Base-by-base conservation (phyloP, 2,797 vertebrate genomes). In the Leptodactylus fallax region DNA sequence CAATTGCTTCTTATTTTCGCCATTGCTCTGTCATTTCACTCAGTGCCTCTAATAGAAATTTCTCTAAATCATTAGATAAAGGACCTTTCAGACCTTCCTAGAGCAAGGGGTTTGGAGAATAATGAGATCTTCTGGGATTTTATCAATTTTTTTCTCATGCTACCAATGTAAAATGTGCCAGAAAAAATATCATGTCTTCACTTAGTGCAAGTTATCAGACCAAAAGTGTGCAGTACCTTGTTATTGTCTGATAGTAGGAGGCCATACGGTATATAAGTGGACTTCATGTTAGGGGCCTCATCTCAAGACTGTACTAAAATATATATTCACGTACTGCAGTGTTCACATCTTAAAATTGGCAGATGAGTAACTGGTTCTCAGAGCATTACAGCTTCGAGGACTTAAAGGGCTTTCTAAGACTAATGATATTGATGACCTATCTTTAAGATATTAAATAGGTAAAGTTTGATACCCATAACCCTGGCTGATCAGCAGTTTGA, bases 91-190 rank as follows among this genome's bases (percentile, higher is more conserved):
- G 96, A 95, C 95, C 94, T 91, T 91, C 74, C 79, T 90, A 53
- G 92, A 94, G 90, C 92, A 83, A 91, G 10, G 89, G 95, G 94
- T 95, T 95, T 58, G 87, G 8, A 90, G 89, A 91, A 94, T 98
- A 98, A 98, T 98, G 97, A 98, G 97, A 95, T 95, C 97, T 97
- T 95, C 93, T 95, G 97, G 97, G 97, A 97, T 93, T 96, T 97
- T 94, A 94, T 95, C 96, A 94, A 96, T 93, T 94, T 96, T 95
- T 76, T 72, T 94, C 94, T 95, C 91, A 90, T 91, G 90, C 95
- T 94, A 94, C 94, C 94, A 94, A 94, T 95, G 94, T 89, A 95
- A 95, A 95, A 96, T 94, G 93, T 91, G 93, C 0, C 25, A 63
- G 55, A 17, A 61, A 11, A 23, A 61, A 23, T 63, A 83, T n/a